These are phyloP conservation scores for Adela reaumurella DNA, from an alignment of 2,888 invertebrate genomes.

Conservation along the genomic window DNA sequence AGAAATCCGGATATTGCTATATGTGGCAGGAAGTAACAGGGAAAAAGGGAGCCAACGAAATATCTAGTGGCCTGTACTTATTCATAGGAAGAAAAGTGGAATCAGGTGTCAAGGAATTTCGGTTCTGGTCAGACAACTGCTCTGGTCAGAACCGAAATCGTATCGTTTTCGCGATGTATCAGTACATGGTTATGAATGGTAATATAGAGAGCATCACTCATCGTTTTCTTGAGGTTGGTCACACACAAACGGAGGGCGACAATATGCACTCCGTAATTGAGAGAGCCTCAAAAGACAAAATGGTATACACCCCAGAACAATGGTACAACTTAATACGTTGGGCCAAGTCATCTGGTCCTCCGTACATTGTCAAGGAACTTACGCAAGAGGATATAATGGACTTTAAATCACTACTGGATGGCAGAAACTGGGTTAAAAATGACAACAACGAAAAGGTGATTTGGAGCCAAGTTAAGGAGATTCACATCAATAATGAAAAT, in stretches of 20 bases:
- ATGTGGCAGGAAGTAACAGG: slow-evolving; percentile 11
- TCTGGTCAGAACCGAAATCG: slow-evolving; percentile 17
- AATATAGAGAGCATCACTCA: slow-evolving; percentile 14
- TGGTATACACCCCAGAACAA: slow-evolving; percentile 3
- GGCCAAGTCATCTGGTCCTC: not conserved
- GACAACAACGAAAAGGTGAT: no score
- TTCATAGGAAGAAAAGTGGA: slow-evolving; percentile 1
- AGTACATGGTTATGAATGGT: slow-evolving; percentile 11
- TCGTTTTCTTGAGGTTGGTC: slow-evolving; percentile 16
- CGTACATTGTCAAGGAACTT: slow-evolving; percentile 1
- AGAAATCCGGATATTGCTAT: slow-evolving; percentile 4
- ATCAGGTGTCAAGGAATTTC: slow-evolving; percentile 11
- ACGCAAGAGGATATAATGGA: not conserved
- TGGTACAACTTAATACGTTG: not conserved
- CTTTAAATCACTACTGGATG: not conserved
- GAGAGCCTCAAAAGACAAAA: slow-evolving; percentile 5
- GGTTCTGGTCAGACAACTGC: slow-evolving; percentile 18
- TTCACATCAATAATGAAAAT: no score
- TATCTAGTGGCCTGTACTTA: slow-evolving; percentile 7
- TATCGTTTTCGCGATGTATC: slow-evolving; percentile 15
- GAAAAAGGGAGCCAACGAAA: slow-evolving; percentile 8
- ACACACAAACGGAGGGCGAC: slow-evolving; percentile 18
- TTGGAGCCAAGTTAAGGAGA: no score
- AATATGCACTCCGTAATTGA: slow-evolving; percentile 16
- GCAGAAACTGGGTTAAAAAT: no score